These are phyloP conservation scores for Cololabis saira DNA, from an alignment of 2,113 vertebrate genomes.

Conservation along the genomic window DNA sequence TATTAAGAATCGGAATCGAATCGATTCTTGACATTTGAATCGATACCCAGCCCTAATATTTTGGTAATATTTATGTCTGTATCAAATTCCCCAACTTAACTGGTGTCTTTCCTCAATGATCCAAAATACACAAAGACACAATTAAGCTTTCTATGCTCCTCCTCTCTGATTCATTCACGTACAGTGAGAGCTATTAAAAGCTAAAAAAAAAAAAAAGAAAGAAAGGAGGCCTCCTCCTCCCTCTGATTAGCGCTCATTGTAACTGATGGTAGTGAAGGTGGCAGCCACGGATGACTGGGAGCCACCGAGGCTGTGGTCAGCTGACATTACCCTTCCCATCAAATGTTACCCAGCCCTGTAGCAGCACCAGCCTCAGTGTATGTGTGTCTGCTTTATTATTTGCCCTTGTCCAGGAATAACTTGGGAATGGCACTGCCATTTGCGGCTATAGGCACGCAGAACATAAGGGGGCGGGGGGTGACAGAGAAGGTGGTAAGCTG, in stretches of 20 bases:
- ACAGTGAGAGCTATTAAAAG: constrained; percentile 55
- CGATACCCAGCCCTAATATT: too few species aligned
- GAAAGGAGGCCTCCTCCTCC: constrained; percentile 37
- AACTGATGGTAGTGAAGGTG: constrained; percentile 68
- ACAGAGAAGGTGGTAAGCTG: constrained; percentile 68
- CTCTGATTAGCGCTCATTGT: constrained; percentile 53
- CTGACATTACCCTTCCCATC: constrained; percentile 69
- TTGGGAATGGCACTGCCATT: constrained; percentile 33
- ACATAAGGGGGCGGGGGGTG: constrained; percentile 7
- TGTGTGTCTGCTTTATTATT: constrained; percentile 26
- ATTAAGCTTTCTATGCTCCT: constrained; percentile 30
- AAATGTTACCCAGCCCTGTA: constrained; percentile 52
- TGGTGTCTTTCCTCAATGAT: constrained; percentile 41
- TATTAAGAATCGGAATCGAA: too few species aligned
- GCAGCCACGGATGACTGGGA: constrained; percentile 69
- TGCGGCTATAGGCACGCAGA: constrained; percentile 15
- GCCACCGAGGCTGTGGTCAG: constrained; percentile 67
- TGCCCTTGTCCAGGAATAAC: constrained; percentile 59
- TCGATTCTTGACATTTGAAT: too few species aligned
- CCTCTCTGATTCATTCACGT: constrained; percentile 32
- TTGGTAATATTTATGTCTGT: constrained; percentile 1
- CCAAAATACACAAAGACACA: constrained; percentile 32
- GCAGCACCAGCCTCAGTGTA: constrained; percentile 27
- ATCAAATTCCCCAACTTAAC: not conserved
- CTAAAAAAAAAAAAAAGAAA: constrained; percentile 52